These are phyloP conservation scores for Aphelocoma californica DNA, from an alignment of 2,797 vertebrate genomes.

Conservation along the genomic window DNA sequence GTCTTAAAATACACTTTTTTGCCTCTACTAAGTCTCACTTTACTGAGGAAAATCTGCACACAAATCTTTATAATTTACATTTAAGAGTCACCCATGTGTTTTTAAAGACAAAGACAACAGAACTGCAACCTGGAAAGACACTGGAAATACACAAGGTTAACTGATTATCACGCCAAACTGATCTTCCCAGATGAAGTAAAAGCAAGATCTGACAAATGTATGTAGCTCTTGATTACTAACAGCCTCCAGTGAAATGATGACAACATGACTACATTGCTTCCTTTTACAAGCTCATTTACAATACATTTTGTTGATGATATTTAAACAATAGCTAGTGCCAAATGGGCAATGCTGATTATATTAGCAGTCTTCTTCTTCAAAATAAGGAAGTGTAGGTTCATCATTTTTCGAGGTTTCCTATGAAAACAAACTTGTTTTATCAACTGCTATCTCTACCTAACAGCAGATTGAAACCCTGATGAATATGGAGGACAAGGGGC, in stretches of 20 bases:
- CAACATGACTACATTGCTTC: background rate
- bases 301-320: background rate
- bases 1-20: background rate
- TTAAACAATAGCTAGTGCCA: conserved; percentile 6
- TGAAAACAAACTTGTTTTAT: background rate
- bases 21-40: background rate
- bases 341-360: background rate
- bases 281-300: background rate
- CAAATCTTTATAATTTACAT: background rate
- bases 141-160: background rate
- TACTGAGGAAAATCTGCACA: background rate
- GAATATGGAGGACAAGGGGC: background rate
- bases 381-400: background rate
- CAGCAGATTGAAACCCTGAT: rapidly evolving
- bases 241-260: conserved; percentile 24
- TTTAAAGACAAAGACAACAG: background rate
- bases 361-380: background rate
- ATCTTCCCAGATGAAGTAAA: conserved; percentile 33
- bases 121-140: background rate
- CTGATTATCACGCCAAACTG: background rate
- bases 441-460: background rate
- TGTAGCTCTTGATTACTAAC: background rate
- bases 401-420: background rate
- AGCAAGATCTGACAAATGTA: background rate
- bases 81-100: background rate